Conservation (phyloP, 2,113 vertebrate species). For the Leucoraja erinaceus region DNA sequence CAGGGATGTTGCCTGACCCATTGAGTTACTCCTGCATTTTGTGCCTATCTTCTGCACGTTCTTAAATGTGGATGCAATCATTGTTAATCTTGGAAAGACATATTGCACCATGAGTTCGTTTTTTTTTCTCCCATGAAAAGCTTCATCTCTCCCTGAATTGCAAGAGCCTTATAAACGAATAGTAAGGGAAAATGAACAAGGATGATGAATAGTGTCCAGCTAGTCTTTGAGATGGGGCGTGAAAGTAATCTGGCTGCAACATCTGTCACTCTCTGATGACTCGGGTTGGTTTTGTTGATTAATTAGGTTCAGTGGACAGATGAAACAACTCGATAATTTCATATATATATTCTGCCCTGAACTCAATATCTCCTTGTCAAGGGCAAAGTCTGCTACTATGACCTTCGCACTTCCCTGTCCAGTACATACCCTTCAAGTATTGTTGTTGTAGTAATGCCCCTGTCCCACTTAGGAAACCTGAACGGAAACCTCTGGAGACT, state of each 20-base stretch:
- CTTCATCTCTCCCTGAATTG: neutral
- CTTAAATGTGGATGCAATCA: neutral
- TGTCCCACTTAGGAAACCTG: no score
- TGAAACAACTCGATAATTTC: no score
- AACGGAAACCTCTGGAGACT: no score
- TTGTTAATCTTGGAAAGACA: neutral
- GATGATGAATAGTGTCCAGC: neutral
- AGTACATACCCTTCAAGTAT: neutral
- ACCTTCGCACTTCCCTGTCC: neutral
- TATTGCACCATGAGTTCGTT: neutral
- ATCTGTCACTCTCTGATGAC: conserved; percentile 45
- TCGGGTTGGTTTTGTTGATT: conserved; percentile 46
- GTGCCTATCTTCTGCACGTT: no score
- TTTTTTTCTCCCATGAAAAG: neutral
- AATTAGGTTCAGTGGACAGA: conserved; percentile 35
- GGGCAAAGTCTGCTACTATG: neutral
- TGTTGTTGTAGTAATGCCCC: no score
- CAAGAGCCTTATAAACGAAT: neutral
- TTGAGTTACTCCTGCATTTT: no score
- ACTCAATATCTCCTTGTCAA: neutral
- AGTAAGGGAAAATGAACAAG: neutral
- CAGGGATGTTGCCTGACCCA: no score
- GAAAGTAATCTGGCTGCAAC: conserved; percentile 45
- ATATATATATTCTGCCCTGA: neutral
- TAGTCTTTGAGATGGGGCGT: conserved; percentile 39